Base-by-base conservation (phyloP, 1,140 invertebrate genomes). In the Lepidurus couesii region DNA sequence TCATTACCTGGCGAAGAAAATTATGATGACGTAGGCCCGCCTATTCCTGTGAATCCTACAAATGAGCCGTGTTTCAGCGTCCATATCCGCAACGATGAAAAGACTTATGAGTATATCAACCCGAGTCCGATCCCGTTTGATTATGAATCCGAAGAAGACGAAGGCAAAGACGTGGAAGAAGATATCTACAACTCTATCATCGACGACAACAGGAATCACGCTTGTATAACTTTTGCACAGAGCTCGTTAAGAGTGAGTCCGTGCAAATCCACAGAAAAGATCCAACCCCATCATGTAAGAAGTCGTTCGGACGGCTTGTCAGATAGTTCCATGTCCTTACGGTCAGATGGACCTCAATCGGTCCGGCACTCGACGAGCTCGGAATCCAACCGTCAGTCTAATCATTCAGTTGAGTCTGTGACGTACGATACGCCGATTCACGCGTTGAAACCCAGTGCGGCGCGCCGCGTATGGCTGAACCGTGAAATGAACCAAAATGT, bases 291-390 rank as follows among this genome's bases (percentile, higher is more conserved):
- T 65, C 53, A 65, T 16, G n/a, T 65, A 7, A 13, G 53, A 16
- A 65, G 53, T 65, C 53, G 21, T 21, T 65, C 53, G 53, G 53
- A 65, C 13, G 53, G 53, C 53, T 65, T 65, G 9, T 65, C 53
- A 9, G 53, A 65, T 65, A 65, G 53, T 16, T 65, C 53, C 13
- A 65, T 65, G 53, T 65, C 53, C 13, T 65, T 65, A 21, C 16
- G 13, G 13, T 65, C 53, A 1, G 53, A 65, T 65, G 34, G 34
- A 34, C 53, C 53, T 13, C 16, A 13, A 1, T 65, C 53, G 13
- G 53, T 65, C 53, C 53, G 53, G 53, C 53, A 65, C 13, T 65
- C 53, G 53, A 65, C 53, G 16, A 65, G 53, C 53, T 65, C 53
- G 53, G 53, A 65, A 65, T 65, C 53, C 53, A 65, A 65, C 21